phyloP scores from a whole-genome alignment of 2,797 vertebrate species.

The Hemitrygon akajei region DNA sequence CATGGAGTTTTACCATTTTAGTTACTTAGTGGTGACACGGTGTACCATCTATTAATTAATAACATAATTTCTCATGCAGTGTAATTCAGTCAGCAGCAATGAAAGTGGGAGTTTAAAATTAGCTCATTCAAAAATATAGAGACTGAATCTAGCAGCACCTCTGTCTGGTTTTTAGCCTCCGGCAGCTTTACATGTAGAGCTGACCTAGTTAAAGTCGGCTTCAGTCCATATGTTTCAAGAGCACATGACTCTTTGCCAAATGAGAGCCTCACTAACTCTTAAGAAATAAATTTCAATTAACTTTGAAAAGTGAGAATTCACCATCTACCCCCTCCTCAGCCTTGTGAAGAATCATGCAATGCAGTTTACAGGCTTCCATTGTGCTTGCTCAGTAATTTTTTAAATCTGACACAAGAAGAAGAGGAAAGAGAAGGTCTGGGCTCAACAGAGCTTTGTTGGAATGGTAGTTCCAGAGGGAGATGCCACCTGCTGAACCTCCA shows the following conservation, averaged over 20 bases:
- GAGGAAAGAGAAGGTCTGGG: too few species aligned
- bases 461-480: too few species aligned
- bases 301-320: too few species aligned
- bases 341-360: not conserved
- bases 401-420: not conserved
- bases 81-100: not conserved
- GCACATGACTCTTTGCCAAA: not conserved
- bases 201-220: not conserved
- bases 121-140: not conserved
- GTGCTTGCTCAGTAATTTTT: not conserved
- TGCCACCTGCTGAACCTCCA: too few species aligned
- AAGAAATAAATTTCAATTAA: not conserved
- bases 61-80: not conserved
- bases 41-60: not conserved
- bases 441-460: too few species aligned
- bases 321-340: not conserved
- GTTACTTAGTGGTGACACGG: not conserved
- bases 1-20: not conserved
- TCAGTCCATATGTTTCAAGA: not conserved
- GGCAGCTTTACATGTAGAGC: not conserved
- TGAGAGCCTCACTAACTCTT: not conserved
- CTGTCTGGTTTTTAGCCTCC: not conserved
- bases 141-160: not conserved
- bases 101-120: not conserved
- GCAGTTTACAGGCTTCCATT: too few species aligned